phyloP scores from a whole-genome alignment of 2,797 vertebrate species.

The Melanitta fusca region DNA sequence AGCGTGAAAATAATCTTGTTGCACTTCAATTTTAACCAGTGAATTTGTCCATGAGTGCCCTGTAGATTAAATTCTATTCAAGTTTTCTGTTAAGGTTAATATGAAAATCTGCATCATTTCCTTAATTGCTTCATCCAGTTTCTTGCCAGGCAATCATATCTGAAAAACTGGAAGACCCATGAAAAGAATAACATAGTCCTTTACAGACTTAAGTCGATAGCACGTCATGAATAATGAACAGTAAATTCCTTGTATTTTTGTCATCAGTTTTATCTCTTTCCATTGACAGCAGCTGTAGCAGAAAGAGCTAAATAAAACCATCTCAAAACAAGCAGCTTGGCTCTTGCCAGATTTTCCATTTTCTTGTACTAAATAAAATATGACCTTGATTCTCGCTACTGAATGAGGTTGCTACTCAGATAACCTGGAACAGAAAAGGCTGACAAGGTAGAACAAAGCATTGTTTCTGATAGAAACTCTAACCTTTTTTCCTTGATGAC shows the following conservation, averaged over 20 bases:
- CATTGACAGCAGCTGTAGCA: conserved; percentile 59
- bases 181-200: conserved; percentile 66
- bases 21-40: not conserved
- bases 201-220: conserved; percentile 78
- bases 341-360: conserved; percentile 85
- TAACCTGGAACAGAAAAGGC: conserved; percentile 75
- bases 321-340: conserved; percentile 67
- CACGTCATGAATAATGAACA: conserved; percentile 83
- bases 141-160: conserved; percentile 22
- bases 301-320: conserved; percentile 73
- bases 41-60: not conserved
- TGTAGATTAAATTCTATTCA: not conserved
- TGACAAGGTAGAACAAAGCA: conserved; percentile 71
- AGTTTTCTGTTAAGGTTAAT: not conserved
- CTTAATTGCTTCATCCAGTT: conserved; percentile 11
- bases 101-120: not conserved
- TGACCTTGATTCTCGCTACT: conserved; percentile 79
- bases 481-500: conserved; percentile 54
- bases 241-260: conserved; percentile 81
- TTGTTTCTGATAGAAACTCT: conserved; percentile 70
- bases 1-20: not conserved
- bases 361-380: conserved; percentile 89
- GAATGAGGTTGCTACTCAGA: conserved; percentile 79
- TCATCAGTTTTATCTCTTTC: conserved; percentile 73
- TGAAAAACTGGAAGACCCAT: conserved; percentile 38